phyloP scores from a whole-genome alignment of 2,888 invertebrate genomes.

The Tridacna gigas region DNA sequence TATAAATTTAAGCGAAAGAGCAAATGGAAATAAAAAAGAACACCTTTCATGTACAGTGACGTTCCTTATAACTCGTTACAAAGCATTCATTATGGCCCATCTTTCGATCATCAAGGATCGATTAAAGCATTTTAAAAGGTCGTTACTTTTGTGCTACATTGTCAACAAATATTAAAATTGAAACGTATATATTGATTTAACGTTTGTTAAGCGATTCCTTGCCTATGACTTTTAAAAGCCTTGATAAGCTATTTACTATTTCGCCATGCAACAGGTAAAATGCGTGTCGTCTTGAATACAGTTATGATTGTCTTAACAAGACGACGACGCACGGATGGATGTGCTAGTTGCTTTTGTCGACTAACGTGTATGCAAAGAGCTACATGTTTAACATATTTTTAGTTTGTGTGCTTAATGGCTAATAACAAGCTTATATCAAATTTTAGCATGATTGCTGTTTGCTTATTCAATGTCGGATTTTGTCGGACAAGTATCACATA shows the following conservation, averaged over 20 bases:
- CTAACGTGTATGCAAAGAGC: not conserved
- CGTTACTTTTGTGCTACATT: conserved; percentile 21
- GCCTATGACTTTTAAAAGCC: too few relatives aligned
- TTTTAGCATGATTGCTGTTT: not conserved
- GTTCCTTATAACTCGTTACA: too few relatives aligned
- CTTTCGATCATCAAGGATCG: too few relatives aligned
- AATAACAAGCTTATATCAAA: not conserved
- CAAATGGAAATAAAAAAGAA: too few relatives aligned
- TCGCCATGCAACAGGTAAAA: not conserved
- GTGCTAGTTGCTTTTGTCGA: not conserved
- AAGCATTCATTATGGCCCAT: too few relatives aligned
- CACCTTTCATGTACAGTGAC: too few relatives aligned
- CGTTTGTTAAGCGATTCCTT: too few relatives aligned
- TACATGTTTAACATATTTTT: not conserved
- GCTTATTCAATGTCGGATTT: not conserved
- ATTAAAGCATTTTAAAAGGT: not conserved
- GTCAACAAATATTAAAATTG: not conserved
- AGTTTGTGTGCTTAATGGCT: not conserved
- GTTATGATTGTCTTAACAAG: not conserved
- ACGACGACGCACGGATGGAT: not conserved
- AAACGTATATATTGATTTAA: too few relatives aligned
- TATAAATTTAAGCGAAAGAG: too few relatives aligned
- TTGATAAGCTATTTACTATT: too few relatives aligned
- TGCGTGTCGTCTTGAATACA: not conserved
- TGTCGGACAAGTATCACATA: not conserved